phyloP scores from a whole-genome alignment of 2,888 invertebrate species.

The Drosophila rubida region DNA sequence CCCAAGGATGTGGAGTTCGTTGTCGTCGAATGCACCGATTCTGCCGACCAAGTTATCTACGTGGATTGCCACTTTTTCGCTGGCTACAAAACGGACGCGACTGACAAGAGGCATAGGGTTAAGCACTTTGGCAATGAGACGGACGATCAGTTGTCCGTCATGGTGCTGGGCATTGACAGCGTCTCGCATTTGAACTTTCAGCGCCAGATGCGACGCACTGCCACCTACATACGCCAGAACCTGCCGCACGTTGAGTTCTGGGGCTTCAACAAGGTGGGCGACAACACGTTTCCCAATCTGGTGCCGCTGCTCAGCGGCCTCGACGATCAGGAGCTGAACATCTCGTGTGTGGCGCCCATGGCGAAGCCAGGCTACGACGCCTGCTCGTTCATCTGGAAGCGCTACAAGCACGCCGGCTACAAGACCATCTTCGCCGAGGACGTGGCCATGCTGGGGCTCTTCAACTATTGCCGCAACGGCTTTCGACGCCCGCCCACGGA shows the following conservation, averaged over 20 bases:
- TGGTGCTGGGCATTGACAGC: conserved; percentile 93
- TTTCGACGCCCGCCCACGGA: conserved; percentile 93
- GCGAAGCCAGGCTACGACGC: conserved; percentile 88
- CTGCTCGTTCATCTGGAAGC: conserved; percentile 94
- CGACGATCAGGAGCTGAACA: conserved; percentile 88
- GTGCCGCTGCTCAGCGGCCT: conserved; percentile 92
- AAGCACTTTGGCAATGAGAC: conserved; percentile 24
- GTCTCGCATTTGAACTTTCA: conserved; percentile 94
- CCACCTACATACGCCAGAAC: conserved; percentile 86
- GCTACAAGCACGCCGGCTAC: conserved; percentile 90
- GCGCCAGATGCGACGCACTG: conserved; percentile 92
- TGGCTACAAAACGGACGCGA: conserved; percentile 79
- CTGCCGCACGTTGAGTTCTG: conserved; percentile 88
- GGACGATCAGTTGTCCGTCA: conserved; percentile 87
- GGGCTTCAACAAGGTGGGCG: conserved; percentile 97
- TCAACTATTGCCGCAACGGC: conserved; percentile 92
- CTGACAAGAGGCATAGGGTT: not conserved
- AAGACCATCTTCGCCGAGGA: conserved; percentile 94
- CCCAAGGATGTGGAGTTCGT: conserved; percentile 87
- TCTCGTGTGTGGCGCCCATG: conserved; percentile 87
- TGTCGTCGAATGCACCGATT: conserved; percentile 87
- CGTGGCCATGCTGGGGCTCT: conserved; percentile 90
- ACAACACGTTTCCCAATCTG: conserved; percentile 97
- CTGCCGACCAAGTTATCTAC: conserved; percentile 86
- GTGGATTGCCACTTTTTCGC: conserved; percentile 88